Percentiles rank a stretch among this genome's conserved stretches.
These are phyloP conservation scores for Tyto alba DNA, from an alignment of 2,113 vertebrate species.

Conservation along the genomic window DNA sequence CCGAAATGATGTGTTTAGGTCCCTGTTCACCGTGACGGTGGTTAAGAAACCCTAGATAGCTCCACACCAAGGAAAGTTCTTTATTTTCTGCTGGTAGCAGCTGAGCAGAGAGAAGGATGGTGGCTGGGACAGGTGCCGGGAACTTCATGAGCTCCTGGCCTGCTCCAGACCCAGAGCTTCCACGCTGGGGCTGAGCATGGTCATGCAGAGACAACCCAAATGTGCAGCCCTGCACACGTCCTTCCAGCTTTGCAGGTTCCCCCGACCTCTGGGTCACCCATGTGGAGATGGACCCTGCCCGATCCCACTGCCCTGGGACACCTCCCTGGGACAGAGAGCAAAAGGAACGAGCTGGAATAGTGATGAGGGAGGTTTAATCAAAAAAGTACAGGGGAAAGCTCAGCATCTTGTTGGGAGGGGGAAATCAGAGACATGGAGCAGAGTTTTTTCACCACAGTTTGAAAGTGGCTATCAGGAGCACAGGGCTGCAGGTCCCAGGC, in stretches of 20 bases:
- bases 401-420: not conserved
- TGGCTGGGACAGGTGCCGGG: not conserved
- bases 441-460: not conserved
- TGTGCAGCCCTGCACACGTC: rapidly evolving
- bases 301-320: not conserved
- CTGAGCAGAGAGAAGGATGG: not conserved
- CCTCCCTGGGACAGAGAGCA: not conserved
- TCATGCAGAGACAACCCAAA: not conserved
- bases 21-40: not conserved
- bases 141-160: not conserved
- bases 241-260: not conserved
- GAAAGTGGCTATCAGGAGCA: not conserved
- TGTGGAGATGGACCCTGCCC: not conserved
- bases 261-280: rapidly evolving
- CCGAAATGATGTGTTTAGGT: not conserved
- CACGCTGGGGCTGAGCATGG: rapidly evolving
- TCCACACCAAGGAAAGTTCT: not conserved
- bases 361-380: not conserved
- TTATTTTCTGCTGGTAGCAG: not conserved
- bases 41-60: not conserved
- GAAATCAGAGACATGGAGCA: not conserved
- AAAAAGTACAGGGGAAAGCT: not conserved
- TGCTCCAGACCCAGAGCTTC: not conserved
- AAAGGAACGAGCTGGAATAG: not conserved
- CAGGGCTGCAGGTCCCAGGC: not conserved